phyloP scores from a whole-genome alignment of 2,888 invertebrate species.

The Platycheirus albimanus region DNA sequence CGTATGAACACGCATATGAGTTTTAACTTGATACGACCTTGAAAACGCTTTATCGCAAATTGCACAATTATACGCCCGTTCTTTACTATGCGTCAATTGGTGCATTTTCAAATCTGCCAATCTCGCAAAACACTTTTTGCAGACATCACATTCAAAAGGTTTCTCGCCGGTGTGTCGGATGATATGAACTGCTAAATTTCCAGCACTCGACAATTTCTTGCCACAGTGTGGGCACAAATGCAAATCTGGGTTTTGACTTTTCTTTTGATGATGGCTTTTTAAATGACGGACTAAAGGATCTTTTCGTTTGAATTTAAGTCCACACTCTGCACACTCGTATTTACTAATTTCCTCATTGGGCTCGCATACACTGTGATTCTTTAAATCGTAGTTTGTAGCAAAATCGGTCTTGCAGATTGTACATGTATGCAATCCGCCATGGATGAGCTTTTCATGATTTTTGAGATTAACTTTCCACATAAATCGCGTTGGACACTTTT shows the following conservation, averaged over 20 bases:
- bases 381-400: not conserved
- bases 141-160: conserved; percentile 85
- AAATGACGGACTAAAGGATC: not conserved
- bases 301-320: not conserved
- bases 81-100: conserved; percentile 85
- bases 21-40: conserved; percentile 85
- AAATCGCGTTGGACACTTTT: not conserved
- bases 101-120: conserved; percentile 85
- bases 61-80: conserved; percentile 83
- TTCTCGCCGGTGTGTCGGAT: conserved; percentile 86
- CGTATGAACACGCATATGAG: conserved; percentile 85
- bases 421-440: not conserved
- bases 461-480: not conserved
- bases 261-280: not conserved
- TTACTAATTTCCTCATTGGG: not conserved
- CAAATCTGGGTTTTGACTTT: not conserved
- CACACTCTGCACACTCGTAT: not conserved
- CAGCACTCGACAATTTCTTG: conserved; percentile 85
- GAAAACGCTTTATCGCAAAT: conserved; percentile 83
- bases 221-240: conserved; percentile 85
- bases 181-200: conserved; percentile 85
- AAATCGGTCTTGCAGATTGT: not conserved
- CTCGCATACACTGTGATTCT: not conserved
- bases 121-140: conserved; percentile 85
- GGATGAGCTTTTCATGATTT: not conserved